phyloP scores from a whole-genome alignment of 2,797 vertebrate genomes.

The Ciconia nigra region DNA sequence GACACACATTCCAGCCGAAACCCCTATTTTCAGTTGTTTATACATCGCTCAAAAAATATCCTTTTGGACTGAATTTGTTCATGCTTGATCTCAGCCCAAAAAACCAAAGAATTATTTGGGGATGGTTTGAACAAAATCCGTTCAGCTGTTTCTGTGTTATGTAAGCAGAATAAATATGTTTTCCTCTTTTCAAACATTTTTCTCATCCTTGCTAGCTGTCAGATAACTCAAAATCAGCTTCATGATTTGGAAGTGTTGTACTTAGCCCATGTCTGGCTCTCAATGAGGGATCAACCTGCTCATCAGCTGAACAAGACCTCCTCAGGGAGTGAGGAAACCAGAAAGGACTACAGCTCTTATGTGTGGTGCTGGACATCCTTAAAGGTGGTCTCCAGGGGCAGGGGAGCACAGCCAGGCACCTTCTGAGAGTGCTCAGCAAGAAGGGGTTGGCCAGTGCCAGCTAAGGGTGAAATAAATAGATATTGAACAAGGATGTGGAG shows the following conservation, averaged over 20 bases:
- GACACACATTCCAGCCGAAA: conserved; percentile 59
- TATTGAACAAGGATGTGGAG: background rate
- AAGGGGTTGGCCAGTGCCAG: background rate
- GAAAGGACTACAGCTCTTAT: background rate
- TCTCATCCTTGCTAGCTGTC: conserved; percentile 16
- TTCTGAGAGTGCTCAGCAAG: background rate
- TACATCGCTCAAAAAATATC: conserved; percentile 48
- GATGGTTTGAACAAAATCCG: conserved; percentile 53
- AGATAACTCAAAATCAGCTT: conserved; percentile 47
- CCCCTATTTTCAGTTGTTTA: conserved; percentile 68
- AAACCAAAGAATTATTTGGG: conserved; percentile 48
- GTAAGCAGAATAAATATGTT: conserved; percentile 67
- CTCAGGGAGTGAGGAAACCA: background rate
- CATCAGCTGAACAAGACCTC: background rate
- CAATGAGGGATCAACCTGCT: background rate
- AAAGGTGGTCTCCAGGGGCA: background rate
- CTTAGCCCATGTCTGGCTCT: background rate
- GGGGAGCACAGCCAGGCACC: background rate
- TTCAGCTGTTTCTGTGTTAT: conserved; percentile 63
- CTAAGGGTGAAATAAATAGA: background rate
- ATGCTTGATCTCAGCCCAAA: conserved; percentile 64
- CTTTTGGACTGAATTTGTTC: conserved; percentile 53
- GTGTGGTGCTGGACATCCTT: background rate
- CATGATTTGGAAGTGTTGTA: background rate
- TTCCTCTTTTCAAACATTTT: conserved; percentile 42